Base-by-base conservation (phyloP, 2,888 invertebrate species). In the Drosophila tanythrix region DNA sequence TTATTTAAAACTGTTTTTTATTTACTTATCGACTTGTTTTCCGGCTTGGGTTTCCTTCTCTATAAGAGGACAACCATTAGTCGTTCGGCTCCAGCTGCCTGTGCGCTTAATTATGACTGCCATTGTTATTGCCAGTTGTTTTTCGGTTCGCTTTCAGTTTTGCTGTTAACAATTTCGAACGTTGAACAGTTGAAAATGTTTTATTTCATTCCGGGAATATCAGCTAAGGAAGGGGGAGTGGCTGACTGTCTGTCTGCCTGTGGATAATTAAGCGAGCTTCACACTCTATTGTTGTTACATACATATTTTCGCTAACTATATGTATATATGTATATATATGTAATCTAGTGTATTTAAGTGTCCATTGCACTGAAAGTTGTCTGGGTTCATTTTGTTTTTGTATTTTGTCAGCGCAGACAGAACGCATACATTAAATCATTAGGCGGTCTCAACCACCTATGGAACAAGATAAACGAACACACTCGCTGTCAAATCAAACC, bases 221-320 rank as follows among this genome's bases (percentile, higher is more conserved):
- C 29, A 40, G 46, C n/a, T 52, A 18, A 52, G 18, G 13, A n/a
- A 31, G 36, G 2, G 40, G 56, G 50, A 40, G 72, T 59, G 61
- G 27, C 27, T 21, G 53, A 21, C 21, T 2, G 38, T 15, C 36
- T 50, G 55, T 11, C 77, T 76, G 78, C 56, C 77, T 74, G 74
- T 60, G 81, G 83, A 86, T 90, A 86, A 88, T 88, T 76, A 90
- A 86, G 68, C 74, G 48, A 70, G 57, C 68, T 74, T 46, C 36
- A 15, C 61, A 43, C 33, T 27, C 57, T 33, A 35, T 75, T 72
- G 25, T 48, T 50, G 38, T 43, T 46, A 57, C 62, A 63, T 55
- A 50, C 38, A 53, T 53, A 57, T 56, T 64, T 66, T 40, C 48
- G 50, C 33, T 29, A 52, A 36, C 29, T 65, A 25, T 59, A 10